Base-by-base conservation (phyloP, 1,140 invertebrate genomes). In the Dolichoris vasculosae region DNA sequence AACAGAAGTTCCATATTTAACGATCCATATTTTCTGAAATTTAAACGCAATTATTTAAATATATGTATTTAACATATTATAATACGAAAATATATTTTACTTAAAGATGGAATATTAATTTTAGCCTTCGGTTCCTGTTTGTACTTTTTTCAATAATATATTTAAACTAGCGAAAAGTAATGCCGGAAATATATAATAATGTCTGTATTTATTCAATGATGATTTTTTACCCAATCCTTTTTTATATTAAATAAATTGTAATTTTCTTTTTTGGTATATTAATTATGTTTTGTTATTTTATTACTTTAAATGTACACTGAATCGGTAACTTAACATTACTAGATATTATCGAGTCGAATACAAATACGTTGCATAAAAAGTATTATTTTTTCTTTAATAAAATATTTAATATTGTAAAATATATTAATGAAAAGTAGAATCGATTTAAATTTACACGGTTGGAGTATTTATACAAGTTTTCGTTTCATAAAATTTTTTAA, bases 271-370 rank as follows among this genome's bases (percentile, higher is more conserved):
- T 59, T 59, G 23, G n/a, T n/a, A 15, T 40, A 11, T n/a, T 51
- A 15, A n/a, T n/a, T n/a, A n/a, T n/a, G n/a, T n/a, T n/a, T 76
- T 46, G 15, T 76, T n/a, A 78, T 78, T 84, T 84, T 71, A 84
- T 69, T 71, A 84, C 75, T 84, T 46, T 69, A 84, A 84, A 2
- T 55, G 75, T 79, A 84, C 75, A 84, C 75, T 78, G 71, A 38
- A 71, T 79, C 51, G 43, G 35, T 32, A 77, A 83, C n/a, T 35
- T 51, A 0, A 79, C 32, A 48, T 11, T 75, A 11, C 32, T 26
- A 69, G 15, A 20, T 9, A 2, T 69, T 35, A 35, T 38, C 8
- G 9, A 38, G 20, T 9, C 32, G 20, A 43, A 2, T 38, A 17
- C 17, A 71, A 38, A 17, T 71, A 17, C 17, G 32, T 38, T 23